Evolutionary conservation across 1,140 invertebrate genomes (phyloP).

Genomic region (Holotrichia oblita): DNA sequence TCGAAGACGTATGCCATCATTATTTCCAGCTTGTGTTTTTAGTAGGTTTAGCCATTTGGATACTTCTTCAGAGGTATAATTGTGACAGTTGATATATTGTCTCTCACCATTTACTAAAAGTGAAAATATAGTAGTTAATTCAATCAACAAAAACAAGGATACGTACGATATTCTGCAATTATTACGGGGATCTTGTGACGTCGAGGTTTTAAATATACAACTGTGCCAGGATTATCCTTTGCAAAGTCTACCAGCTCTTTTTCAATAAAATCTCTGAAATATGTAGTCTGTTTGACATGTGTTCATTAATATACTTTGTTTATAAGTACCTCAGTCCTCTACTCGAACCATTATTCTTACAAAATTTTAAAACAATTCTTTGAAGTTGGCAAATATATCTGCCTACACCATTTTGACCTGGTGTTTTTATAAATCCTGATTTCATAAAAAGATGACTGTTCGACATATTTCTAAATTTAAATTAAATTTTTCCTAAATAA

Average conservation of each 20-base stretch:
- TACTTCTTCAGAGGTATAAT: constrained; percentile 78
- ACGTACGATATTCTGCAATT: constrained; percentile 88
- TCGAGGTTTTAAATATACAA: constrained; percentile 93
- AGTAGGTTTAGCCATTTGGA: constrained; percentile 85
- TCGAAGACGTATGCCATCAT: constrained; percentile 72
- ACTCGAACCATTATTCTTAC: constrained; percentile 83
- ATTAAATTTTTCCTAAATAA: background rate
- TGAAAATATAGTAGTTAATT: background rate
- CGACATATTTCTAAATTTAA: constrained; percentile 27
- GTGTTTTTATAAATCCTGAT: constrained; percentile 77
- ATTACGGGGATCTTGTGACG: constrained; percentile 81
- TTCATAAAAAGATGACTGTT: constrained; percentile 76
- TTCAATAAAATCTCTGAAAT: constrained; percentile 89
- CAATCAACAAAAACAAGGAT: background rate
- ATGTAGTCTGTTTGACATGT: background rate
- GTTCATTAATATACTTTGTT: constrained; percentile 47
- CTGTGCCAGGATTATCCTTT: constrained; percentile 84
- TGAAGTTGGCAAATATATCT: constrained; percentile 89
- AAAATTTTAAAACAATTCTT: constrained; percentile 91
- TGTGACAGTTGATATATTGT: constrained; percentile 75
- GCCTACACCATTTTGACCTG: constrained; percentile 86
- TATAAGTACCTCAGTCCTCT: constrained; percentile 77
- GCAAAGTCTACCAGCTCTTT: constrained; percentile 87
- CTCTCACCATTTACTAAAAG: constrained; percentile 82
- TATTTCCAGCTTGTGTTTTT: constrained; percentile 75